These are phyloP conservation scores for Metalampra italica DNA, from an alignment of 2,888 invertebrate species.

Conservation along the genomic window DNA sequence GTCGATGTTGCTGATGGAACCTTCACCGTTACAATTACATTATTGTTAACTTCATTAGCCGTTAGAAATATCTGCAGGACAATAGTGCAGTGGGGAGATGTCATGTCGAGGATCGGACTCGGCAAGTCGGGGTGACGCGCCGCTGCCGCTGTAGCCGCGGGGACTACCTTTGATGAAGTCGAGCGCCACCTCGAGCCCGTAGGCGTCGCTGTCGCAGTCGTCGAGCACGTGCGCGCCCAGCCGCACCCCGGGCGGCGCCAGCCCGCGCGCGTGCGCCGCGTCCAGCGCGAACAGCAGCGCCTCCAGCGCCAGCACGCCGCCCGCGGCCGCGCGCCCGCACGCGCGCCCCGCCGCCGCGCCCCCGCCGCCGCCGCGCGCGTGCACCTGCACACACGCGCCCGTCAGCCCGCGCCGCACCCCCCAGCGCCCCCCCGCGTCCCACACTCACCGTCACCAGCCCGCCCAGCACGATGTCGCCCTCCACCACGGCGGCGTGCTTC, in stretches of 20 bases:
- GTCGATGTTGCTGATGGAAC: constrained; percentile 95
- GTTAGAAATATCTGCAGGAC: background rate
- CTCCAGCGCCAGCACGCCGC: constrained; percentile 90
- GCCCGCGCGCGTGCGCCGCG: constrained; percentile 75
- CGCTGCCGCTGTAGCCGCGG: background rate
- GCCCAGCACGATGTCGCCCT: constrained; percentile 90
- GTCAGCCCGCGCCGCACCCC: background rate
- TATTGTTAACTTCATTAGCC: constrained; percentile 50
- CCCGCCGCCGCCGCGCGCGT: constrained; percentile 78
- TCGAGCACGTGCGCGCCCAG: constrained; percentile 92
- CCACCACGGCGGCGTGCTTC: constrained; percentile 88
- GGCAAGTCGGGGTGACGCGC: background rate
- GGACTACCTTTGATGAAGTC: constrained; percentile 96
- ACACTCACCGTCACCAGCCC: constrained; percentile 90
- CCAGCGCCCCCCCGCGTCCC: background rate
- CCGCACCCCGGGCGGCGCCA: constrained; percentile 84
- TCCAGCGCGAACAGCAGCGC: constrained; percentile 94
- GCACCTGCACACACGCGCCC: background rate
- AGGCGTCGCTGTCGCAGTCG: constrained; percentile 95
- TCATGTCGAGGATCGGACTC: too few species aligned
- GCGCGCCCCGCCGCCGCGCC: constrained; percentile 78
- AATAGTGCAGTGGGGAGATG: too few species aligned
- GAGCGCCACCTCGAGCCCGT: constrained; percentile 94
- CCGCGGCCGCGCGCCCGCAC: constrained; percentile 94
- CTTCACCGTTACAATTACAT: too few species aligned